These are phyloP conservation scores for Pholis gunnellus DNA, from an alignment of 2,113 vertebrate species.

Conservation along the genomic window DNA sequence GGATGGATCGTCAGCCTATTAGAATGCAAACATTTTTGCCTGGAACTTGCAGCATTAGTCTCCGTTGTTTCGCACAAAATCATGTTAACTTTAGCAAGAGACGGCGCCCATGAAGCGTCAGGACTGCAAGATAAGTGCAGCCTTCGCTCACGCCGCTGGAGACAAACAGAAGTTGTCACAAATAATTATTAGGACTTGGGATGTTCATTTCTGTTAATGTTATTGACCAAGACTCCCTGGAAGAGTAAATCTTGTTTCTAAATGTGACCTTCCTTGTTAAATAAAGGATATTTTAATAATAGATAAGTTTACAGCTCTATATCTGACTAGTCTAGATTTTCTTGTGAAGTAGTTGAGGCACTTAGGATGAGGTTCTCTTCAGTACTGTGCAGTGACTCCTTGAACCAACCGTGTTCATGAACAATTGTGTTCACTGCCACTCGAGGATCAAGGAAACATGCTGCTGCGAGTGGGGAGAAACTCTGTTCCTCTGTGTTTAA, in stretches of 20 bases:
- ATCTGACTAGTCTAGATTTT: conserved; percentile 12
- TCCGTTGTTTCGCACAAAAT: neutral
- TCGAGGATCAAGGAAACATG: conserved; percentile 29
- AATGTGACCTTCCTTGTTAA: neutral
- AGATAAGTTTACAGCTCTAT: neutral
- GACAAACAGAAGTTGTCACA: neutral
- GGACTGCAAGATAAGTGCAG: neutral
- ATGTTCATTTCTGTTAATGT: neutral
- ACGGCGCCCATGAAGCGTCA: neutral
- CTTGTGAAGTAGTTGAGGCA: neutral
- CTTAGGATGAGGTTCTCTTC: neutral
- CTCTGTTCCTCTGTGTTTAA: conserved; percentile 6
- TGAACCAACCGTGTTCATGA: conserved; percentile 16
- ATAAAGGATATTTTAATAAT: neutral
- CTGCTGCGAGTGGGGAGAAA: conserved; percentile 9
- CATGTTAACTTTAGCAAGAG: neutral
- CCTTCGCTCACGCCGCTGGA: neutral
- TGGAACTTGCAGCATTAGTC: neutral
- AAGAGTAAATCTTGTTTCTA: neutral
- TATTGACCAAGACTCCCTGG: neutral
- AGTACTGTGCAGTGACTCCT: neutral
- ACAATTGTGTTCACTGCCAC: conserved; percentile 20
- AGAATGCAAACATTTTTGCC: neutral
- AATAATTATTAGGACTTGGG: neutral
- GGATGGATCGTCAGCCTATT: neutral